Conservation (phyloP, 2,113 vertebrate genomes). For the Saccopteryx leptura region DNA sequence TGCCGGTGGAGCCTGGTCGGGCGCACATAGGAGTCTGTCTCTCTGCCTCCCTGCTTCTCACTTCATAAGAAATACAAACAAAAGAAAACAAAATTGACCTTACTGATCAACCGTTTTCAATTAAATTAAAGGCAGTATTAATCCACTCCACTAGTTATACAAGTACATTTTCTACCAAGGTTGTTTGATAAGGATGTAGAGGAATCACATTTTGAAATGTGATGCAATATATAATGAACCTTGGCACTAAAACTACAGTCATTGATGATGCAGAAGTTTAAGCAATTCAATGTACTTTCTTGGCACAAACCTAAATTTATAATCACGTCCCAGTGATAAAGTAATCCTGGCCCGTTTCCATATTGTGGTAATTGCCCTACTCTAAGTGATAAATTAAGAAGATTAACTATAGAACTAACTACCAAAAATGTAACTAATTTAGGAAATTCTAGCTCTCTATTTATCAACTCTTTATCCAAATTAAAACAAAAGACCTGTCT, state of each 20-base stretch:
- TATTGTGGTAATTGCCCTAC: constrained; percentile 80
- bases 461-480: constrained; percentile 83
- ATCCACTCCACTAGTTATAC: constrained; percentile 67
- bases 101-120: constrained; percentile 76
- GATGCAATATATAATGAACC: constrained; percentile 5
- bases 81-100: constrained; percentile 72
- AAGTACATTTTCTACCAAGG: constrained; percentile 69
- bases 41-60: too few relatives aligned
- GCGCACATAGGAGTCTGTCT: too few relatives aligned
- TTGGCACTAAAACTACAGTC: constrained; percentile 13
- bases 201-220: constrained; percentile 72
- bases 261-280: constrained; percentile 51
- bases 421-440: constrained; percentile 85
- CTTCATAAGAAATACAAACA: too few relatives aligned
- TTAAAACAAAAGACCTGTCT: constrained; percentile 84
- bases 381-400: constrained; percentile 88
- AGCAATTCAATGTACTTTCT: constrained; percentile 12
- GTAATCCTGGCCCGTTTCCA: constrained; percentile 80
- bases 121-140: constrained; percentile 83
- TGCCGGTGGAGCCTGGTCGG: too few relatives aligned
- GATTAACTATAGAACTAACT: constrained; percentile 86
- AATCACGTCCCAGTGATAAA: constrained; percentile 77
- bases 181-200: constrained; percentile 67
- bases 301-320: constrained; percentile 65
- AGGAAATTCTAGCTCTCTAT: constrained; percentile 80